Evolutionary conservation across 2,113 vertebrate species (phyloP), one percentile per base, ranked within the genome.

Genomic region (Lipophrys pholis): DNA sequence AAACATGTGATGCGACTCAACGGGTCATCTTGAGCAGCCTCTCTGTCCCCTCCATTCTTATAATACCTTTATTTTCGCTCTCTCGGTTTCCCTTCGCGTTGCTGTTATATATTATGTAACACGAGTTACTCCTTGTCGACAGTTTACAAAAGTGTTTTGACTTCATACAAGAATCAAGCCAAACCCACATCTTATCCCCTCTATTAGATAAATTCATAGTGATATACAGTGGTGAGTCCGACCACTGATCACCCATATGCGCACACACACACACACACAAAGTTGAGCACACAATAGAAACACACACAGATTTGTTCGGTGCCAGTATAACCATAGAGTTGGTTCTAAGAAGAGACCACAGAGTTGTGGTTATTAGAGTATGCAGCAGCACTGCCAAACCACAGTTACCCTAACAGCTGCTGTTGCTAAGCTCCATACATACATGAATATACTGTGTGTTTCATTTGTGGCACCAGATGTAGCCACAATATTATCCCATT

Each of bases 281-380:
- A 60, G 17, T 14, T 16, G 16, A 16, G 35, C 41, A 69, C 21
- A 48, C 35, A 76, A 53, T 50, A 53, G 21, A 39, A 35, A 55
- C 14, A 61, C 46, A 69, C 35, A 46, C 55, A 50, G 16, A 41
- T 0, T 0, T n/a, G 16, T 7, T 36, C 56, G 52, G 6, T 58
- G 78, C 73, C 72, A 76, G 62, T 61, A 21, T 52, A 69, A 73
- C 78, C 76, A 68, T 64, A 63, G 49, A 36, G 62, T 59, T 83
- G 72, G 63, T 83, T 86, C 72, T 80, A 16, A 81, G 56, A 72
- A 77, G 48, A 61, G 67, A 78, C 73, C 78, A 66, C 67, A 85
- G 63, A 82, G 12, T 76, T 21, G 30, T 63, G 83, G 63, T 85
- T 80, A 83, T 80, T 65, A 69, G 74, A 75, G 74, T 83, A 80